Evolutionary conservation across 1,140 invertebrate species (phyloP), one percentile per base, ranked within the genome.

Genomic region (Drosophila littoralis): DNA sequence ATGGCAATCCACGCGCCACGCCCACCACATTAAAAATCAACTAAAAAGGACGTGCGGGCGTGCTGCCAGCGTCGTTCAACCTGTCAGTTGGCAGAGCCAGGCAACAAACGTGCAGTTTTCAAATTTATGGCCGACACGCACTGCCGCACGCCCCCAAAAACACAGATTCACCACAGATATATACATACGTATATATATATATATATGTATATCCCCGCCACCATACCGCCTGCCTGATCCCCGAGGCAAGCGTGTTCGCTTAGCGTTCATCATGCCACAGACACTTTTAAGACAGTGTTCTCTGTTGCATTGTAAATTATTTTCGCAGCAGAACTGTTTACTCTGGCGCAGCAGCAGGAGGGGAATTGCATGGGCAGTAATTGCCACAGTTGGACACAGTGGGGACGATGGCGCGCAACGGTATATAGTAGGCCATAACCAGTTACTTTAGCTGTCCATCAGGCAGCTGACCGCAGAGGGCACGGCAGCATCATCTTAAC

Each of bases 391-490:
- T 81, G 68, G 67, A n/a, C 22, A 50, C 46, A 50, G 48, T 13
- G 32, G 22, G 33, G 33, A 36, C 32, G 15, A 10, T 36, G 50
- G 52, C 61, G 22, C 58, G 79, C 84, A 88, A 88, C 84, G 84
- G 84, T 88, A 89, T 82, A 82, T 32, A 12, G 45, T n/a, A 43
- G n/a, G 43, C 43, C 61, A 42, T 70, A 70, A 89, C 79, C 84
- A 80, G 84, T 88, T 88, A 65, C 70, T 50, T 68, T 63, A 89
- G 59, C 60, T 84, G 80, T 88, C 83, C 83, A 88, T 88, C 82
- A 88, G 82, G 75, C 82, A 83, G 83, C 84, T 84, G 84, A 89
- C 84, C 84, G 72, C 84, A 88, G 84, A 89, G 88, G 82, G 83
- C 63, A 73, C 69, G 84, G 80, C 70, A 59, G 57, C 57, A 59